These are phyloP conservation scores for Sthenelais limicola DNA, from an alignment of 2,888 invertebrate genomes.

Conservation along the genomic window DNA sequence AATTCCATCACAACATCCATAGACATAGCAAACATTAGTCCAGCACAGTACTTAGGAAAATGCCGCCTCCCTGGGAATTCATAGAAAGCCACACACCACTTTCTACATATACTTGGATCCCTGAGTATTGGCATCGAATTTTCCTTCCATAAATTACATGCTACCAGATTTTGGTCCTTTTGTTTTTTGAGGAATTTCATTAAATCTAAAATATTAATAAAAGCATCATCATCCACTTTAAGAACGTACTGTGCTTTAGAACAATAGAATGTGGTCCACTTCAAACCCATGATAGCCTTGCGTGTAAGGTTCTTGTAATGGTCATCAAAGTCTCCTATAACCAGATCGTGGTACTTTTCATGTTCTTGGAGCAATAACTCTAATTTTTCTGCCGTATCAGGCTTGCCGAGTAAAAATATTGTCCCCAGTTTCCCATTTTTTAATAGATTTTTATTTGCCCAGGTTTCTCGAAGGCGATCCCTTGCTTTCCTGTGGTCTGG, in stretches of 20 bases:
- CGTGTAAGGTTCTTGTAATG: conserved; percentile 55
- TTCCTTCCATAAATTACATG: conserved; percentile 51
- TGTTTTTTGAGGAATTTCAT: conserved; percentile 39
- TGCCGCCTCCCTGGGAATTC: conserved; percentile 50
- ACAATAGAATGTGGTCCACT: conserved; percentile 56
- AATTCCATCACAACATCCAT: conserved; percentile 55
- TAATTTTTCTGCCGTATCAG: conserved; percentile 8
- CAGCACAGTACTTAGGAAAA: conserved; percentile 66
- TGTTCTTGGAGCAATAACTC: conserved; percentile 1
- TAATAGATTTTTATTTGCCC: conserved; percentile 53
- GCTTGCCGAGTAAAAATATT: conserved; percentile 55
- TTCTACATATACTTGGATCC: conserved; percentile 50
- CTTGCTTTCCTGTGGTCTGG: conserved; percentile 51
- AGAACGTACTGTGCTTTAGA: conserved; percentile 52
- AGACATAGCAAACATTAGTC: conserved; percentile 60
- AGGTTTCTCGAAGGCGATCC: conserved; percentile 53
- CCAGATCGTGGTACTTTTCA: not conserved
- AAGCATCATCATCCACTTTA: conserved; percentile 57
- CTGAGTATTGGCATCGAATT: conserved; percentile 53
- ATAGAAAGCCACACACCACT: conserved; percentile 50
- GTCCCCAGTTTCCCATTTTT: conserved; percentile 39
- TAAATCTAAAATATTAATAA: conserved; percentile 54
- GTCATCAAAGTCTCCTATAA: conserved; percentile 56
- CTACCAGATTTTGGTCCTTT: conserved; percentile 19
- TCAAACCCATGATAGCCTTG: conserved; percentile 58